These are phyloP conservation scores for Rhinichthys klamathensis DNA, from an alignment of 2,113 vertebrate species.

Conservation along the genomic window DNA sequence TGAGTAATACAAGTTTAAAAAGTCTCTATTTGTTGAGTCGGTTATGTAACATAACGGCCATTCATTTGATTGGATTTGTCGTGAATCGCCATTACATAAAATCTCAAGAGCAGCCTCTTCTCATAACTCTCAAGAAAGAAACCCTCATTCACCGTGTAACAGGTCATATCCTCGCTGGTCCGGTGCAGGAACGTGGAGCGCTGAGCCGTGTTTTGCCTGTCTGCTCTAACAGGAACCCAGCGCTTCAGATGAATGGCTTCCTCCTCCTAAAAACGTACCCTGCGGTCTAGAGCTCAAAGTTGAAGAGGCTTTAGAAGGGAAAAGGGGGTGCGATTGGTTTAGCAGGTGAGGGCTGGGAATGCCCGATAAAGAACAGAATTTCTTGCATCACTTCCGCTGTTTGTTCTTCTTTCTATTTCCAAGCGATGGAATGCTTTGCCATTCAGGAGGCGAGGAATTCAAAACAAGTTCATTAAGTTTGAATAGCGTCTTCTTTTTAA, in stretches of 20 bases:
- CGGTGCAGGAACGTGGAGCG: background rate
- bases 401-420: conserved; percentile 58
- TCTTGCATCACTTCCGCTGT: conserved; percentile 59
- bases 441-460: conserved; percentile 54
- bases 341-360: conserved; percentile 60
- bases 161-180: background rate
- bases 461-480: conserved; percentile 60
- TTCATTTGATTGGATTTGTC: background rate
- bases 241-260: conserved; percentile 48
- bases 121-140: background rate
- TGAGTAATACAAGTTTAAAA: background rate
- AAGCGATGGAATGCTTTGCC: conserved; percentile 49
- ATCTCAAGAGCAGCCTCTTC: background rate
- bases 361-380: conserved; percentile 57
- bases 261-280: conserved; percentile 37
- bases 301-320: background rate
- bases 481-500: conserved; percentile 53
- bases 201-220: background rate
- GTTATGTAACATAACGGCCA: background rate
- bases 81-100: background rate
- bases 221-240: conserved; percentile 1
- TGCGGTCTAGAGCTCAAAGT: background rate
- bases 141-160: background rate
- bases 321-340: conserved; percentile 53
- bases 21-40: background rate